Percentiles rank a stretch among this genome's conserved stretches.
phyloP scores from a whole-genome alignment of 2,797 vertebrate genomes.

The Tadarida brasiliensis region DNA sequence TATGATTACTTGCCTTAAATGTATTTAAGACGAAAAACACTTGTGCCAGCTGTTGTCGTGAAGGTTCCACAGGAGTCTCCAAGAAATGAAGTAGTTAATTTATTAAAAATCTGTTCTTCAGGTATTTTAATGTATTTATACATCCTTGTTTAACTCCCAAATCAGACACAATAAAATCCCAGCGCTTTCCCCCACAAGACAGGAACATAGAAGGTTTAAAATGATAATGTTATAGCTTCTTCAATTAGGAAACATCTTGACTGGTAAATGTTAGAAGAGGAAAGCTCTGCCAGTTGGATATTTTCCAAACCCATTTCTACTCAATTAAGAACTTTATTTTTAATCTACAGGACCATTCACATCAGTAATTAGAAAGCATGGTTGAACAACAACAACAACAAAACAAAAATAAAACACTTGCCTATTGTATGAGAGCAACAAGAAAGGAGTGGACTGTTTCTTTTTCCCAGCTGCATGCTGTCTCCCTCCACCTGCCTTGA shows the following conservation, averaged over 20 bases:
- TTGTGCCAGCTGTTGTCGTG: conserved; percentile 65
- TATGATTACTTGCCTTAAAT: conserved; percentile 72
- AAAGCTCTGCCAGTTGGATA: conserved; percentile 70
- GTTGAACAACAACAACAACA: not conserved
- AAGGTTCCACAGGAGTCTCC: conserved; percentile 66
- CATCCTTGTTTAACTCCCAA: conserved; percentile 66
- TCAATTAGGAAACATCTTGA: conserved; percentile 74
- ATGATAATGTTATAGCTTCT: conserved; percentile 56
- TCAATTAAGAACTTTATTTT: conserved; percentile 82
- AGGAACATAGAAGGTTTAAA: not conserved
- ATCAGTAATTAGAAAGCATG: conserved; percentile 80
- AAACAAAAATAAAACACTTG: not conserved
- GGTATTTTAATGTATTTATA: conserved; percentile 70
- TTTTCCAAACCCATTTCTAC: conserved; percentile 82
- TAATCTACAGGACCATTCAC: conserved; percentile 77
- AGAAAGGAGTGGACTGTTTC: not conserved
- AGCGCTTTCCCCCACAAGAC: conserved; percentile 51
- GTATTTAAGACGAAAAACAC: conserved; percentile 67
- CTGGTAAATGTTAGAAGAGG: conserved; percentile 66
- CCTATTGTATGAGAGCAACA: conserved; percentile 22
- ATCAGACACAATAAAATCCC: conserved; percentile 49
- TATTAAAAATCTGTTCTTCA: conserved; percentile 74
- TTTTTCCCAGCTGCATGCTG: not conserved
- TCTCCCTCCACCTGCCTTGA: not conserved
- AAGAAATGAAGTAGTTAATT: conserved; percentile 79